Percentiles rank a stretch among this genome's conserved stretches.
Conservation (phyloP, 2,113 vertebrate genomes). For the Tinamus guttatus region DNA sequence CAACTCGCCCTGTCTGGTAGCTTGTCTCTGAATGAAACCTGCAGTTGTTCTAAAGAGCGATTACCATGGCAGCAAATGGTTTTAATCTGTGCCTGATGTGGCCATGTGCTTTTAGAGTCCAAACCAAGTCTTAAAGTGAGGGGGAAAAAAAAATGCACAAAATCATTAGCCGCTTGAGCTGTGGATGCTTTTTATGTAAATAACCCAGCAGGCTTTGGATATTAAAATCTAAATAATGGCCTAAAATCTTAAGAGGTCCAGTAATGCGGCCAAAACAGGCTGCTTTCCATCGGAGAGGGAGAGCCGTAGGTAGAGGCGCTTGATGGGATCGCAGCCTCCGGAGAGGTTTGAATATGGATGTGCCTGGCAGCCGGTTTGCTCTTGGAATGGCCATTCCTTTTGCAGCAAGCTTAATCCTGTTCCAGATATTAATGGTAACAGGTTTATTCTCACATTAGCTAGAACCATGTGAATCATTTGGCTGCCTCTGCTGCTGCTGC, state of each 20-base stretch:
- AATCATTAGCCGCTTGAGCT: not conserved
- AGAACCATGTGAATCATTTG: not conserved
- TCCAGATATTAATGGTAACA: not conserved
- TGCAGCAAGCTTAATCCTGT: not conserved
- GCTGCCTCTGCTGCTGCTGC: not conserved
- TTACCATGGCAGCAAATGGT: not conserved
- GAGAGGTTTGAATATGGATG: not conserved
- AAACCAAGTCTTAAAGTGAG: not conserved
- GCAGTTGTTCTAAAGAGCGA: not conserved
- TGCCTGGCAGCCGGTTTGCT: not conserved
- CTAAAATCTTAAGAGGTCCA: not conserved
- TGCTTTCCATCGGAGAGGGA: not conserved
- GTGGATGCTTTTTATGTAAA: not conserved
- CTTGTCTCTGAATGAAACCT: rapidly evolving
- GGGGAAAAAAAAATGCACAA: not conserved
- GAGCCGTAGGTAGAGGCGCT: not conserved
- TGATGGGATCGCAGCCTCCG: not conserved
- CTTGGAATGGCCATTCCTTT: not conserved
- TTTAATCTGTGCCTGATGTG: not conserved
- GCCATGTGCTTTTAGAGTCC: rapidly evolving
- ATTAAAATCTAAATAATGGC: not conserved
- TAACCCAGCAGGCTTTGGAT: not conserved
- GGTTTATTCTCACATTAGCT: not conserved
- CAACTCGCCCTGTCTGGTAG: rapidly evolving
- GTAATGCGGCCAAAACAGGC: not conserved